A percentile compares a stretch with the other conserved stretches of the same genome.
phyloP scores from a whole-genome alignment of 2,888 invertebrate species.

The Lottia scabra region DNA sequence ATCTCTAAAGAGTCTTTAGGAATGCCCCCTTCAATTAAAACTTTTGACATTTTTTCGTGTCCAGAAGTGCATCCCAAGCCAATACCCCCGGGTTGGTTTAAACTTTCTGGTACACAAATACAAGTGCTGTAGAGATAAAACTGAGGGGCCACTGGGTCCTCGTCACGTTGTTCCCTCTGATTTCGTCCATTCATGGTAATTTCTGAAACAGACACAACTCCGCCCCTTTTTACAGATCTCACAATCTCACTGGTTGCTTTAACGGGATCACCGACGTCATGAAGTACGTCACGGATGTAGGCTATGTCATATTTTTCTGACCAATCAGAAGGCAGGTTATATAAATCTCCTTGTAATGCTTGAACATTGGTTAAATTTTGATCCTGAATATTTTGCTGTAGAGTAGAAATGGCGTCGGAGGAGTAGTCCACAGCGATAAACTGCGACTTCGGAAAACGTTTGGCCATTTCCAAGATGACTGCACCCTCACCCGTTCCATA shows the following conservation, averaged over 20 bases:
- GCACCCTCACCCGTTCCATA: neutral
- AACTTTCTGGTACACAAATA: neutral
- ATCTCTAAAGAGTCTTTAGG: neutral
- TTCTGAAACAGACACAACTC: neutral
- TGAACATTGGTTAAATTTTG: neutral
- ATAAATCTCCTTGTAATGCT: neutral
- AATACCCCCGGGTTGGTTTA: neutral
- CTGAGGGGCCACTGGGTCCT: neutral
- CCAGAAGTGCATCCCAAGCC: neutral
- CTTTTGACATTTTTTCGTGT: neutral
- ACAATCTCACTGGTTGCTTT: neutral
- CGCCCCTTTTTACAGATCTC: neutral
- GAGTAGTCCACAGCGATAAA: neutral
- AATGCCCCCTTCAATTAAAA: neutral
- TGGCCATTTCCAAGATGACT: neutral
- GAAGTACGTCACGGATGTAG: neutral
- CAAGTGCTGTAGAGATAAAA: neutral
- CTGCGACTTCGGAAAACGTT: neutral
- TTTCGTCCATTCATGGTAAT: neutral
- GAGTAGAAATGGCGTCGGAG: neutral
- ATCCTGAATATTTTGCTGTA: neutral
- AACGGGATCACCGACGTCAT: neutral
- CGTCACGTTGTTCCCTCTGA: neutral
- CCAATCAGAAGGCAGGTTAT: neutral
- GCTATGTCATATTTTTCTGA: neutral